Base-by-base conservation (phyloP, 2,888 invertebrate species). In the Ethmia dodecea region DNA sequence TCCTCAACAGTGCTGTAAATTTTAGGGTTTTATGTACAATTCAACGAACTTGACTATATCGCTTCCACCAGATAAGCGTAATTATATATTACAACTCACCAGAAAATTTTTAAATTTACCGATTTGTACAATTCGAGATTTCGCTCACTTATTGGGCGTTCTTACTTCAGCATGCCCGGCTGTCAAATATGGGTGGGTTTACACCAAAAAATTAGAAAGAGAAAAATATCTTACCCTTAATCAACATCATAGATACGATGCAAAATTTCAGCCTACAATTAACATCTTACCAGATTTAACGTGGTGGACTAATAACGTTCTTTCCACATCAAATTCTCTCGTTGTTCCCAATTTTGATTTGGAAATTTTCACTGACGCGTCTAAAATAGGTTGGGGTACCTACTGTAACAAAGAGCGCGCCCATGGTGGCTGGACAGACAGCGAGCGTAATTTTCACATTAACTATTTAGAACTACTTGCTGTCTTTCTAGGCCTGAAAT, bases 301-400 rank as follows among this genome's bases (percentile, higher is more conserved):
- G 5, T 18, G 18, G 18, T 18, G 18, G 18, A 6, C 3, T 5
- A 18, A 18, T 5, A 18, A 3, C 18, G 6, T 18, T 18, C 18
- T 5, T 5, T 5, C 5, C 3, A 18, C 18, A 3, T 18, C 18
- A 3, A 18, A 18, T 18, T 6, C 18, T 18, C 3, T 18, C 18
- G 18, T 3, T 6, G 6, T 6, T 5, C 18, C 6, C 18, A 18
- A 6, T 36, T 38, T 5, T 11, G 36, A 15, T 1, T 16, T 29
- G 6, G 37, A 37, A 15, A 41, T 41, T 5, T 41, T 24, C 10
- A 32, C 41, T 1, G 41, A 41, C 25, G 37, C 35, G 2, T 37
- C 40, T 5, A 20, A 14, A n/a, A 27, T 37, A 2, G 43, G 43
- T n/a, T 40, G 37, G 40, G 35, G 35, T 2, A 24, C 33, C 3